These are phyloP conservation scores for Grapholita molesta DNA, from an alignment of 1,140 invertebrate species.

Conservation along the genomic window DNA sequence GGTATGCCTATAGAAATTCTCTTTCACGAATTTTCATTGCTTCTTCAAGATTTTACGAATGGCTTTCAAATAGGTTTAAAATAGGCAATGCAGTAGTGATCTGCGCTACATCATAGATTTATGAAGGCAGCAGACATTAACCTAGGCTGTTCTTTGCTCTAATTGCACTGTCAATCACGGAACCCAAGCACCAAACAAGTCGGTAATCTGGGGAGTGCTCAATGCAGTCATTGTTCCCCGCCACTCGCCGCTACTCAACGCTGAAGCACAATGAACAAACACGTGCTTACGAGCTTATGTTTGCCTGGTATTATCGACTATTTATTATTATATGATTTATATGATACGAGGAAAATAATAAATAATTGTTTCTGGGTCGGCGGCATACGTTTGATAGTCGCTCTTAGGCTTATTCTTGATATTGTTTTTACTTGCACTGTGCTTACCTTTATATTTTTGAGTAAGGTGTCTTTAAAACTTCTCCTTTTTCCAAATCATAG, in stretches of 20 bases:
- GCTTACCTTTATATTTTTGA: no score
- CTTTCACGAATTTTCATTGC: no score
- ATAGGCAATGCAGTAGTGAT: background rate
- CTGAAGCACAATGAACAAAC: slow-evolving; percentile 10
- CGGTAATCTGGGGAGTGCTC: background rate
- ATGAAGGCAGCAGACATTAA: background rate
- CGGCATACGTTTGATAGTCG: no score
- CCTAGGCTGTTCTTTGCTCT: background rate
- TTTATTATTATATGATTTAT: background rate
- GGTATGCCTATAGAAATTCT: no score
- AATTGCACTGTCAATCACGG: slow-evolving; percentile 20
- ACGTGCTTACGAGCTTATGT: background rate
- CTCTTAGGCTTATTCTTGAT: no score
- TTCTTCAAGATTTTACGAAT: no score
- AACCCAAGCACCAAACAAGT: slow-evolving; percentile 27
- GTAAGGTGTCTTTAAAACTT: no score
- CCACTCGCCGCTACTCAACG: background rate
- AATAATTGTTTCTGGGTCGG: no score
- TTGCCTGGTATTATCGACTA: background rate
- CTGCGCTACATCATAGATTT: background rate
- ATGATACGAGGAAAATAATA: no score
- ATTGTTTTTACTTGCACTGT: no score
- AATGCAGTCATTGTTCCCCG: slow-evolving; percentile 4
- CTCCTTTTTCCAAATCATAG: no score
- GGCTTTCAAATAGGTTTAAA: no score